Evolutionary conservation across 2,113 vertebrate species (phyloP).

Genomic region (Actenoides lindsayi): DNA sequence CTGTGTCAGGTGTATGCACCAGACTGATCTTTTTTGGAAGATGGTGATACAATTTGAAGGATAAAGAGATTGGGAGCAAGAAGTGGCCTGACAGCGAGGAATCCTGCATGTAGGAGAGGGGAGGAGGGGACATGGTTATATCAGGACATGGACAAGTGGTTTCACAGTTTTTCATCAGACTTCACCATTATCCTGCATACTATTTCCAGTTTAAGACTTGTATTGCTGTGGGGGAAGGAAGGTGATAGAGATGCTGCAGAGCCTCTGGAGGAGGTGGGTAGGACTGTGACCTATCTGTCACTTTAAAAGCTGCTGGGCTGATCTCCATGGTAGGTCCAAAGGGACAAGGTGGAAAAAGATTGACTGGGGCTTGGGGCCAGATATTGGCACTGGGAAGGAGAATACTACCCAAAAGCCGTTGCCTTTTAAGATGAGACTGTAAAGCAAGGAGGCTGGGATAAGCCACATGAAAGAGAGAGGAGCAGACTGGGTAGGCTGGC

Average conservation of each 20-base stretch:
- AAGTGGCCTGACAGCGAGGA: background rate
- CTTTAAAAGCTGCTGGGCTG: background rate
- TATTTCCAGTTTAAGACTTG: background rate
- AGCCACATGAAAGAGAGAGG: background rate
- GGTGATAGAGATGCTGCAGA: background rate
- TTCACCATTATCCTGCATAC: background rate
- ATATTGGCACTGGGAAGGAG: background rate
- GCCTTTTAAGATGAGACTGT: background rate
- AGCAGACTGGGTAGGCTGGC: background rate
- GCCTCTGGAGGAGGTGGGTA: background rate
- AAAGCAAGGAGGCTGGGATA: background rate
- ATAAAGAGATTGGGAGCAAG: background rate
- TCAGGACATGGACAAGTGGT: background rate
- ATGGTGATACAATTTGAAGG: constrained; percentile 25
- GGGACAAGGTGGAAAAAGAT: background rate
- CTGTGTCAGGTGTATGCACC: background rate
- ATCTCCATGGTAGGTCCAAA: background rate
- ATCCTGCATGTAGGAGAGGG: background rate
- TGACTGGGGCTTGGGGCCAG: background rate
- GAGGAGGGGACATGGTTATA: background rate
- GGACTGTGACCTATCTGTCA: background rate
- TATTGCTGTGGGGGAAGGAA: rapidly evolving
- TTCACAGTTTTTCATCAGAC: background rate
- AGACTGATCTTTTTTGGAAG: background rate
- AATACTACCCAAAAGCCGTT: background rate